Percentiles rank a stretch among this genome's conserved stretches.
Evolutionary conservation across 2,113 vertebrate species (phyloP).

Genomic region (Heterotis niloticus): DNA sequence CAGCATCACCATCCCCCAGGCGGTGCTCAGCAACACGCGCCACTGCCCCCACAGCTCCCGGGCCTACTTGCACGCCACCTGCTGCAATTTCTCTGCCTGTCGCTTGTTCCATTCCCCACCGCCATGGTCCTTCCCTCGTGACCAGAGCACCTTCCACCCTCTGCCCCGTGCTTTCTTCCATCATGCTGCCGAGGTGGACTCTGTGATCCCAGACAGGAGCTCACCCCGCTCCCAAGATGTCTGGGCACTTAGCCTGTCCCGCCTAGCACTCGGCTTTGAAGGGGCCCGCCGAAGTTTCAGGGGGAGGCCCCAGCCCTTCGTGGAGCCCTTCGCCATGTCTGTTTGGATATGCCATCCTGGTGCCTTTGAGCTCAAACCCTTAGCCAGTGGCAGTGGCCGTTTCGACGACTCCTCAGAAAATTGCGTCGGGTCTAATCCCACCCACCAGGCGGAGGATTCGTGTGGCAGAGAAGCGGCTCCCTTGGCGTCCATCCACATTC

Average conservation of each 20-base stretch:
- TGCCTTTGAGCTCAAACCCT: conserved; percentile 56
- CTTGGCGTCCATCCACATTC: conserved; percentile 71
- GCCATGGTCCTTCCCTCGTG: conserved; percentile 70
- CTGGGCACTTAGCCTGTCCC: conserved; percentile 79
- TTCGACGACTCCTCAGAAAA: conserved; percentile 40
- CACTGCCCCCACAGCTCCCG: conserved; percentile 64
- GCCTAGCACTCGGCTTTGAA: conserved; percentile 77
- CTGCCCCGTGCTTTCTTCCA: conserved; percentile 75
- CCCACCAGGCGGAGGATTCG: conserved; percentile 21
- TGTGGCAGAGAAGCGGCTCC: neutral
- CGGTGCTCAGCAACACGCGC: conserved; percentile 82
- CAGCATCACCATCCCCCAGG: conserved; percentile 58
- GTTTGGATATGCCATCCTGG: conserved; percentile 82
- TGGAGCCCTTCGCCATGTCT: conserved; percentile 82
- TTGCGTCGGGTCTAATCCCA: conserved; percentile 63
- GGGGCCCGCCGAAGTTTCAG: conserved; percentile 78
- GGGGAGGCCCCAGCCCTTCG: conserved; percentile 73
- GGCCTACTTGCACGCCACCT: conserved; percentile 58
- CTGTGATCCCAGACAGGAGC: conserved; percentile 37
- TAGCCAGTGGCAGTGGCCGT: conserved; percentile 62
- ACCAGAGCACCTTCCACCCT: conserved; percentile 68
- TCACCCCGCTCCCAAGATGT: conserved; percentile 73
- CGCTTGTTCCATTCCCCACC: conserved; percentile 72
- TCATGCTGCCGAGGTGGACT: conserved; percentile 50
- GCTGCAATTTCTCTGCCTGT: conserved; percentile 64